phyloP scores from a whole-genome alignment of 2,113 vertebrate genomes.

The Brachypodius melanocephalos region DNA sequence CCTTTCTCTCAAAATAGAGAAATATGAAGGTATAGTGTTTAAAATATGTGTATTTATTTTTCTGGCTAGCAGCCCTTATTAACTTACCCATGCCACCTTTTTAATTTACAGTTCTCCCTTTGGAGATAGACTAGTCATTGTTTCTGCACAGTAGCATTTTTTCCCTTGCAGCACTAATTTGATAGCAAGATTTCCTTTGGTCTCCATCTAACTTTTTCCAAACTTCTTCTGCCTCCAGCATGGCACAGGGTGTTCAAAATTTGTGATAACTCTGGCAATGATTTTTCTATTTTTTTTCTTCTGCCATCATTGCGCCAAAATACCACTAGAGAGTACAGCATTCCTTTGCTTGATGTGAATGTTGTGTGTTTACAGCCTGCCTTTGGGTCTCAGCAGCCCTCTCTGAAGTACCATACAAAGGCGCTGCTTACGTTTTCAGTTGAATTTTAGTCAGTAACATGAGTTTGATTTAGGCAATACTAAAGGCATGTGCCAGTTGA shows the following conservation, averaged over 20 bases:
- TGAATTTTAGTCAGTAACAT: neutral
- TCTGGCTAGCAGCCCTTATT: neutral
- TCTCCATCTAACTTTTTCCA: neutral
- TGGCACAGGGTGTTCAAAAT: neutral
- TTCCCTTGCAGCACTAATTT: constrained; percentile 2
- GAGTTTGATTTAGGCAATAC: neutral
- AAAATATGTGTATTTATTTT: neutral
- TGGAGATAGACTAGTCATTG: neutral
- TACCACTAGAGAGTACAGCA: neutral
- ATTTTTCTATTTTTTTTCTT: neutral
- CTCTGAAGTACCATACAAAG: neutral
- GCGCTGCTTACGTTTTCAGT: fast-evolving
- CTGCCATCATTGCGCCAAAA: neutral
- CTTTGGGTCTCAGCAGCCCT: neutral
- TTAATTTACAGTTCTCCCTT: neutral
- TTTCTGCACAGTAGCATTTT: neutral
- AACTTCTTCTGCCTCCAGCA: neutral
- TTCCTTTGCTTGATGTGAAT: neutral
- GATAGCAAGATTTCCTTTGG: neutral
- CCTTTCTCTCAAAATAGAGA: neutral
- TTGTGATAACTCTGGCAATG: neutral
- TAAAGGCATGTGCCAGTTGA: neutral
- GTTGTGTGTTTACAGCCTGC: neutral
- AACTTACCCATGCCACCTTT: neutral
- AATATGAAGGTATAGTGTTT: neutral